Evolutionary conservation across 2,888 invertebrate species (phyloP).

Genomic region (Osmoderma eremita): DNA sequence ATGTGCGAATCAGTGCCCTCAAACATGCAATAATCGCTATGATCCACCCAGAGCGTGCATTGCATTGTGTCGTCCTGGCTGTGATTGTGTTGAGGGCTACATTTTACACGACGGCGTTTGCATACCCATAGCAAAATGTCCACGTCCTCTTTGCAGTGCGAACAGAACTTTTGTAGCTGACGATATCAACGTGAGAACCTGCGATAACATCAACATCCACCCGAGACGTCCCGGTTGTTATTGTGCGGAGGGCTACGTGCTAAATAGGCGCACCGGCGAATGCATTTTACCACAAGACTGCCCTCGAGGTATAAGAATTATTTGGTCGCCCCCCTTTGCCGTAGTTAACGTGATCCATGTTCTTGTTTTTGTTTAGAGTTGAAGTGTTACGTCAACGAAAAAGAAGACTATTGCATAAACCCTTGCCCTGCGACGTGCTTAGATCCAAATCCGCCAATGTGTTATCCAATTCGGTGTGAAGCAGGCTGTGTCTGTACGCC

Average conservation of each 20-base stretch:
- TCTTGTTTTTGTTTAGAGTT: slow-evolving; percentile 1
- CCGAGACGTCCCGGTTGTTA: background rate
- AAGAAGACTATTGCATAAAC: slow-evolving; percentile 17
- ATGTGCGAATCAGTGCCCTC: slow-evolving; percentile 14
- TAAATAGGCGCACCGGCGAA: background rate
- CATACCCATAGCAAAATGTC: slow-evolving; percentile 2
- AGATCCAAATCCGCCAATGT: slow-evolving; percentile 51
- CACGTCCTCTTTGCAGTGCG: background rate
- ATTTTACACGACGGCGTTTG: background rate
- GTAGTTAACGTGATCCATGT: background rate
- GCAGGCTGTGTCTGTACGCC: slow-evolving; percentile 37
- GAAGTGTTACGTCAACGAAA: slow-evolving; percentile 30
- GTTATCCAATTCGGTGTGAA: background rate
- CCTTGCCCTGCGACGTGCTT: slow-evolving; percentile 51
- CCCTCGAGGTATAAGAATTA: background rate
- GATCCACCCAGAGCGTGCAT: background rate
- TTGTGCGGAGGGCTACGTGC: background rate
- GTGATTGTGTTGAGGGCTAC: slow-evolving; percentile 23
- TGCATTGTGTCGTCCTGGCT: slow-evolving; percentile 7
- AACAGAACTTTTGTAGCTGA: background rate
- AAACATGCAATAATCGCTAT: slow-evolving; percentile 14
- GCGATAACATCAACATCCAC: slow-evolving; percentile 2
- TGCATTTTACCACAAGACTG: background rate
- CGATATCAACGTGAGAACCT: slow-evolving; percentile 4
- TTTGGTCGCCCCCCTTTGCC: background rate